These are phyloP conservation scores for Gouania willdenowi DNA, from an alignment of 2,797 vertebrate genomes.

Conservation along the genomic window DNA sequence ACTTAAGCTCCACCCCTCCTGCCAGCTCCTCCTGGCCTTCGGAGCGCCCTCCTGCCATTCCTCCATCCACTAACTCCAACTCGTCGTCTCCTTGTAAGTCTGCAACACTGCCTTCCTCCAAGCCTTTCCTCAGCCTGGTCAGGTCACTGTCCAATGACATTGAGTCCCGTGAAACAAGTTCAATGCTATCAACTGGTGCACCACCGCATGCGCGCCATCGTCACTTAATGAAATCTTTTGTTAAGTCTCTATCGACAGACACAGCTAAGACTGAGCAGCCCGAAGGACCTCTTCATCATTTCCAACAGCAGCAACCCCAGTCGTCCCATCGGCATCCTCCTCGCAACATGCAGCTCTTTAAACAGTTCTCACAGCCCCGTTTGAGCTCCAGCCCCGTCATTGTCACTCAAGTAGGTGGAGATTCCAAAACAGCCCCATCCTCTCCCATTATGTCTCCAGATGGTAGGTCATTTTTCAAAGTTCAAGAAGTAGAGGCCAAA, in stretches of 20 bases:
- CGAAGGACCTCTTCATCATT: slow-evolving; percentile 40
- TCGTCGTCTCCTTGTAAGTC: slow-evolving; percentile 62
- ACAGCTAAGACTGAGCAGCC: slow-evolving; percentile 75
- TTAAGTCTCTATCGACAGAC: slow-evolving; percentile 95
- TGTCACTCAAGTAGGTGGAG: slow-evolving; percentile 69
- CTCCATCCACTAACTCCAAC: slow-evolving; percentile 30
- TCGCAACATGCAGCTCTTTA: slow-evolving; percentile 94
- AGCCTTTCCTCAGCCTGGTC: slow-evolving; percentile 90
- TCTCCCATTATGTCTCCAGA: slow-evolving; percentile 91
- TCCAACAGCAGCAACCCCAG: slow-evolving; percentile 64
- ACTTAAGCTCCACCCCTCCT: slow-evolving; percentile 55
- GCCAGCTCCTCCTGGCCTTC: slow-evolving; percentile 79
- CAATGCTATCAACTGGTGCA: slow-evolving; percentile 25
- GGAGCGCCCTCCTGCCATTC: slow-evolving; percentile 55
- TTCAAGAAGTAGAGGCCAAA: slow-evolving; percentile 95
- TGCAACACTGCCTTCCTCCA: slow-evolving; percentile 75
- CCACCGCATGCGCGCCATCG: slow-evolving; percentile 80
- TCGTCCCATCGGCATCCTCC: slow-evolving; percentile 72
- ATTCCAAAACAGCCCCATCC: slow-evolving; percentile 97
- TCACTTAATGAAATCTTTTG: slow-evolving; percentile 94
- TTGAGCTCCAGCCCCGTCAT: slow-evolving; percentile 75
- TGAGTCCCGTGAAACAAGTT: slow-evolving; percentile 81
- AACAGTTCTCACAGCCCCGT: slow-evolving; percentile 96
- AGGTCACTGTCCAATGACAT: slow-evolving; percentile 92
- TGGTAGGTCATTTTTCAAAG: slow-evolving; percentile 92